phyloP scores from a whole-genome alignment of 2,888 invertebrate species.

The Drosophila histrio region DNA sequence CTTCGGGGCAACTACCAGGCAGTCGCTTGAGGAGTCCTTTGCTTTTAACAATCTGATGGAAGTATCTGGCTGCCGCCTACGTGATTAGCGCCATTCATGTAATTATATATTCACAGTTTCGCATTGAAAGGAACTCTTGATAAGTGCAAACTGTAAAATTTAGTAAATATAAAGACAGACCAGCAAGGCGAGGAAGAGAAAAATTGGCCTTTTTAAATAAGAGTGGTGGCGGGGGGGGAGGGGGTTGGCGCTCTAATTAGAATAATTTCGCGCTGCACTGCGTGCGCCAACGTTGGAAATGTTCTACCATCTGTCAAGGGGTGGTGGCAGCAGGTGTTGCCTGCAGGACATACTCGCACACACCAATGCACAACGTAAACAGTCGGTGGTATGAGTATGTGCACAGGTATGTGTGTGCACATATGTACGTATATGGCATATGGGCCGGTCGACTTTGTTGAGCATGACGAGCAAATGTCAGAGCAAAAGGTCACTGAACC shows the following conservation, averaged over 20 bases:
- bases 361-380: slow-evolving; percentile 33
- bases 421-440: slow-evolving; percentile 1
- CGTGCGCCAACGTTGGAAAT: slow-evolving; percentile 59
- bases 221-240: background rate
- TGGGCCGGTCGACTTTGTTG: slow-evolving; percentile 42
- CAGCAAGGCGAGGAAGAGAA: background rate
- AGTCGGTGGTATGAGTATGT: slow-evolving; percentile 4
- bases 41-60: background rate
- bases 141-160: slow-evolving; percentile 34
- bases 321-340: slow-evolving; percentile 46
- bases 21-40: background rate
- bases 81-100: slow-evolving; percentile 42
- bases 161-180: slow-evolving; percentile 15
- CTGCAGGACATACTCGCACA: slow-evolving; percentile 53
- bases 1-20: background rate
- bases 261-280: slow-evolving; percentile 76
- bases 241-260: slow-evolving; percentile 60
- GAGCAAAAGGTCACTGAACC: slow-evolving; percentile 66
- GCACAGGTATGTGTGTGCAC: background rate
- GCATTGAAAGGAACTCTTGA: slow-evolving; percentile 17
- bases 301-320: slow-evolving; percentile 54
- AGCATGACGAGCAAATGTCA: slow-evolving; percentile 66
- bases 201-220: slow-evolving; percentile 25
- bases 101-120: slow-evolving; percentile 23
- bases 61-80: slow-evolving; percentile 13